Percentiles rank a stretch among this genome's conserved stretches.
Evolutionary conservation across 2,113 vertebrate species (phyloP).

Genomic region (Gobiocypris rarus): DNA sequence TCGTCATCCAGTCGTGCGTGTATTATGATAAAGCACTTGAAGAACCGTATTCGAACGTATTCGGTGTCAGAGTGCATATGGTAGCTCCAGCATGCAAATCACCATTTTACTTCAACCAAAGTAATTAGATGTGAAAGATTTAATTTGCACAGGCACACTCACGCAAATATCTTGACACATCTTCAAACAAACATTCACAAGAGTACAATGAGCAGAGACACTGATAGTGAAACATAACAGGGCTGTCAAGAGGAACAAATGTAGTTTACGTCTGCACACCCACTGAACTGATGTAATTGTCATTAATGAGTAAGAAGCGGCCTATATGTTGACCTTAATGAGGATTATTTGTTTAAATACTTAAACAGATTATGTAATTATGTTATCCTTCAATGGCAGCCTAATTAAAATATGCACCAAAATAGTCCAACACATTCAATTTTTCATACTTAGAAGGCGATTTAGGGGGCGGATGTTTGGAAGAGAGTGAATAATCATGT

Average conservation of each 20-base stretch:
- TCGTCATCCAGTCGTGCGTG: neutral
- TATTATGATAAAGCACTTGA: constrained; percentile 40
- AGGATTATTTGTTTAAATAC: neutral
- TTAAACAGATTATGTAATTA: neutral
- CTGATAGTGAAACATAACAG: neutral
- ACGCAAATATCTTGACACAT: constrained; percentile 27
- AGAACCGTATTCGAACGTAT: neutral
- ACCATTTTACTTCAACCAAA: constrained; percentile 31
- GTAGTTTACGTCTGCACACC: neutral
- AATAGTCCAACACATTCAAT: neutral
- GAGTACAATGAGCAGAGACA: neutral
- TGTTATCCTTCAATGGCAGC: neutral
- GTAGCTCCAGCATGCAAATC: constrained; percentile 17
- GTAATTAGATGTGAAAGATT: constrained; percentile 36
- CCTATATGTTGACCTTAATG: neutral
- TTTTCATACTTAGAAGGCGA: neutral
- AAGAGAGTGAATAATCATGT: neutral
- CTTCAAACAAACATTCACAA: constrained; percentile 37
- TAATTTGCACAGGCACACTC: constrained; percentile 24
- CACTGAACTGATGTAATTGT: neutral
- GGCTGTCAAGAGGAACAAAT: neutral
- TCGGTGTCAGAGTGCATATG: constrained; percentile 20
- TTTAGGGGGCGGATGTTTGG: neutral
- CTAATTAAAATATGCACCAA: constrained; percentile 9
- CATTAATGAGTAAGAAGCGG: neutral